phyloP scores from a whole-genome alignment of 2,888 invertebrate genomes.

The Schizaphis graminum region DNA sequence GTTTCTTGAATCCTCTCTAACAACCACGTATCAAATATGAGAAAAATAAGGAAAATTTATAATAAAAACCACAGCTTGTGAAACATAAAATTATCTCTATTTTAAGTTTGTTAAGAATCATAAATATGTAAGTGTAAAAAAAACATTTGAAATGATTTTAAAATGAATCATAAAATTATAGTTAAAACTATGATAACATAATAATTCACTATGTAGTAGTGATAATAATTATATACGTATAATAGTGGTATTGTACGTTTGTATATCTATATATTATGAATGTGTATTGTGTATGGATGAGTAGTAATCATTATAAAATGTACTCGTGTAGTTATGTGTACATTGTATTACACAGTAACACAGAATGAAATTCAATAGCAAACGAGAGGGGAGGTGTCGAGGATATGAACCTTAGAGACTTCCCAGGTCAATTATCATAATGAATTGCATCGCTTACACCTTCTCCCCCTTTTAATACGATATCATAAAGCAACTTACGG shows the following conservation, averaged over 20 bases:
- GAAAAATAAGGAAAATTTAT: not conserved
- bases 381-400: not conserved
- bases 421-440: conserved; percentile 42
- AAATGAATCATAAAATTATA: not conserved
- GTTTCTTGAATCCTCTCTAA: not conserved
- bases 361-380: conserved; percentile 10
- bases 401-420: conserved; percentile 19
- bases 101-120: not conserved
- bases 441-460: not conserved
- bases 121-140: not conserved
- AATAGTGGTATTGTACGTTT: not conserved
- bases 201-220: not conserved
- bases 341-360: not conserved
- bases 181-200: not conserved
- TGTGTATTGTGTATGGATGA: not conserved
- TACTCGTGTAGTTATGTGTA: not conserved
- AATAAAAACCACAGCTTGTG: not conserved
- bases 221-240: not conserved
- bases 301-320: not conserved
- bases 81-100: not conserved
- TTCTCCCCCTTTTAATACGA: not conserved
- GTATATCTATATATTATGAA: not conserved
- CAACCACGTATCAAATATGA: not conserved
- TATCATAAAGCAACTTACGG: not conserved
- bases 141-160: not conserved